Evolutionary conservation across 2,888 invertebrate genomes (phyloP).

Genomic region (Amblyjoppa proteus): DNA sequence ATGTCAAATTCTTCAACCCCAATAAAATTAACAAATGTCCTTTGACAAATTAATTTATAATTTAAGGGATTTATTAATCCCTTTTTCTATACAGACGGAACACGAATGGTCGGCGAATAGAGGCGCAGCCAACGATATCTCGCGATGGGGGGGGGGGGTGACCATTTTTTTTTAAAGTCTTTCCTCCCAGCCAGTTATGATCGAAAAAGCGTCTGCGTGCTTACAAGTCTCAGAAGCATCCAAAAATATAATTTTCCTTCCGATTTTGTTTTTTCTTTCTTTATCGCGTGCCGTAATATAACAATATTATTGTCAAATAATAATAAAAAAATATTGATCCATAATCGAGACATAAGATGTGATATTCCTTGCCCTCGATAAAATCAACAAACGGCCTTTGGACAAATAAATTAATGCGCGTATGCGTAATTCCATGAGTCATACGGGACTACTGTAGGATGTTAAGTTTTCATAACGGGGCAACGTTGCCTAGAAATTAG

Average conservation of each 20-base stretch:
- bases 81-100: conserved; percentile 51
- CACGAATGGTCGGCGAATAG: conserved; percentile 57
- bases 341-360: background rate
- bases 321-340: too few relatives aligned
- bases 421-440: conserved; percentile 30
- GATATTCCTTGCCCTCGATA: background rate
- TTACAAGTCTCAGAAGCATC: too few relatives aligned
- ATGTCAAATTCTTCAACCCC: too few relatives aligned
- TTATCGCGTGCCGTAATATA: background rate
- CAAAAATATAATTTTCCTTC: too few relatives aligned
- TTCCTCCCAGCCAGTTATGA: conserved; percentile 4
- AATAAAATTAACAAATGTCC: too few relatives aligned
- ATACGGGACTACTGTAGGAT: background rate
- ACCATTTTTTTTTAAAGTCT: conserved; percentile 34
- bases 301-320: too few relatives aligned
- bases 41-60: too few relatives aligned
- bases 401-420: background rate
- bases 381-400: background rate
- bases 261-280: background rate
- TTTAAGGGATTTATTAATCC: conserved; percentile 41
- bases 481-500: conserved; percentile 57
- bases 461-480: conserved; percentile 24
- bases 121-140: conserved; percentile 43
- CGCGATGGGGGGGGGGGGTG: too few relatives aligned
- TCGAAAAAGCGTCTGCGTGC: background rate